Base-by-base conservation (phyloP, 2,797 vertebrate genomes). In the Oreonectes daqikongensis region DNA sequence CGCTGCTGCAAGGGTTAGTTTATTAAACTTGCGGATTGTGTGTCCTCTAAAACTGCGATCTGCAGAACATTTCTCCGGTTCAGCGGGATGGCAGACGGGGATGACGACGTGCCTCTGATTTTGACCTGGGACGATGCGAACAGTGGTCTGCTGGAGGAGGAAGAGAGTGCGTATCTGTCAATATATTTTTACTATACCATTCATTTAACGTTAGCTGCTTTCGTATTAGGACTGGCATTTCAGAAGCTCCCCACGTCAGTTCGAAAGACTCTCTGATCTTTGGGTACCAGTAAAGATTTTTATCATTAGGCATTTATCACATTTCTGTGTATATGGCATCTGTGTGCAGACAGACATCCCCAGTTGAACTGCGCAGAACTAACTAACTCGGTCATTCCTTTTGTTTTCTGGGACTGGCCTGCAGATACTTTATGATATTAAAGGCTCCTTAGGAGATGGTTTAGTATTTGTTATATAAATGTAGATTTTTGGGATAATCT, bases 31-130 rank as follows among this genome's bases (percentile, higher is more conserved):
- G 30, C 30, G 22, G 9, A 53, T 5, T 55, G 7, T 0, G 26
- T 55, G 60, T 69, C 24, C 12, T 44, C 44, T 46, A 10, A 57
- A 69, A 40, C 55, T 15, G 22, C 18, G 59, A 24, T 63, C 66
- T 28, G 22, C 15, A 18, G 32, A 5, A 6, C 17, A 57, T 66
- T n/a, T 22, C 26, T 57, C n/a, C 50, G 30, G 91, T 1, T 59
- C 38, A 85, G 83, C 84, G 90, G 71, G 15, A 91, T 93, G 90
- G 95, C 93, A 69, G 87, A 95, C 28, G 92, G 92, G 5, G 96
- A 98, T 5, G 96, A 98, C 64, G 97, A 99, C 0, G 97, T 97
- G 17, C 96, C 96, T 35, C 93, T 99, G 30, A 98, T 99, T 84
- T 85, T 99, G 81, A 97, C 95, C 69, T 92, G 95, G 92, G 97